Base-by-base conservation (phyloP, 2,113 vertebrate genomes). In the Etia nguti region DNA sequence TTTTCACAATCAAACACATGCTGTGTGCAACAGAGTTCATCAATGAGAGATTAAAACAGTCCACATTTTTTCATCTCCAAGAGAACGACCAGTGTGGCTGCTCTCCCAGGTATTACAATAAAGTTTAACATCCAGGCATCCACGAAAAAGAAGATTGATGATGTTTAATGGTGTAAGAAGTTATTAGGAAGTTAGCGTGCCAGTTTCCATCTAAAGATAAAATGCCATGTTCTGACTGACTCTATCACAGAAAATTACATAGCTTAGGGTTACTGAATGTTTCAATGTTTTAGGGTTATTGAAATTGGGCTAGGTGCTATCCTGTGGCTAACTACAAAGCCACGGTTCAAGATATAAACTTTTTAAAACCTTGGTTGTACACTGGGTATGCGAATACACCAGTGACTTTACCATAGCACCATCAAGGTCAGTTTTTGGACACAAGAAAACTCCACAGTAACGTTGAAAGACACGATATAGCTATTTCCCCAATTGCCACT, bases 81-180 rank as follows among this genome's bases (percentile, higher is more conserved):
- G 34, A 68, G 6, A 68, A 68, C 4, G 62, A 41, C 34, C 62
- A 8, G 20, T 68, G 34, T 68, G 34, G 34, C 62, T 68, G 34
- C 7, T 68, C 20, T 68, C 62, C 20, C 20, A 15, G 62, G 62
- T 68, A 22, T 68, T 68, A 68, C 34, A 68, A 2, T 68, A 68
- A 15, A 68, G 62, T 0, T 15, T 7, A 68, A 41, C 34, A 41
- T 22, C 11, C 34, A 41, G 62, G 20, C 62, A 68, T 68, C 34
- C 0, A 0, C 18, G 13, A 41, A 22, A 41, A 68, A 38, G 11
- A 68, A 38, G 34, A 68, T 41, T 68, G 41, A 15, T 2, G 3
- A 68, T 41, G 62, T 22, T 68, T 2, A 38, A 38, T 38, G 62
- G 62, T 22, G 20, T 68, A 38, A 22, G 62, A 68, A 3, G 34